Percentiles rank a stretch among this genome's conserved stretches.
Evolutionary conservation across 2,797 vertebrate genomes (phyloP).

Genomic region (Buceros bicornis): DNA sequence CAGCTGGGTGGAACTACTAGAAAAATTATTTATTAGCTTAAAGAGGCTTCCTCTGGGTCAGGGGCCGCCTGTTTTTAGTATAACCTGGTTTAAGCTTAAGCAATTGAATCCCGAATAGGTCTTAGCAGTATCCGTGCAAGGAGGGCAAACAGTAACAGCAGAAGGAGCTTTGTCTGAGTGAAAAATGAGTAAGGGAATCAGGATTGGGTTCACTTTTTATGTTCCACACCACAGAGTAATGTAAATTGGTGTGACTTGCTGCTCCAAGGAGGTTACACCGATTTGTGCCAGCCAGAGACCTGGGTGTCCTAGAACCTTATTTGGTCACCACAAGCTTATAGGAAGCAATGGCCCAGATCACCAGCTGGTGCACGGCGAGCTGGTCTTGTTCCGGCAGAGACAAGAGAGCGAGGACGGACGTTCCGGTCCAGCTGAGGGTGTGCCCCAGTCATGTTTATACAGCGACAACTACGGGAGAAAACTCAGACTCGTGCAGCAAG

Average conservation of each 20-base stretch:
- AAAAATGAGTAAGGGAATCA: not conserved
- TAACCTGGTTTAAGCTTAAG: not conserved
- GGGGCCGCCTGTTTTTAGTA: not conserved
- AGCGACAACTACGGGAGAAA: not conserved
- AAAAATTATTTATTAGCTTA: not conserved
- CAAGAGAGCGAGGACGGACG: not conserved
- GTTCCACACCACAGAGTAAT: rapidly evolving
- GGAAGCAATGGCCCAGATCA: not conserved
- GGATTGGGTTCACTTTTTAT: not conserved
- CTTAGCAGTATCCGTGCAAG: not conserved
- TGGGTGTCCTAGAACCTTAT: not conserved
- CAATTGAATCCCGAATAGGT: not conserved
- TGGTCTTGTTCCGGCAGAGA: not conserved
- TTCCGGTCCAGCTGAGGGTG: not conserved
- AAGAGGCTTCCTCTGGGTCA: not conserved
- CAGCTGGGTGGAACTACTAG: not conserved
- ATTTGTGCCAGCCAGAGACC: not conserved
- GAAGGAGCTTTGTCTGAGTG: not conserved
- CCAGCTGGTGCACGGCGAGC: not conserved
- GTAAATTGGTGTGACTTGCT: rapidly evolving
- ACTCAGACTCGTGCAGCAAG: not conserved
- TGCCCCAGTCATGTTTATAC: rapidly evolving
- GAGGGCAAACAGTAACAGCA: not conserved
- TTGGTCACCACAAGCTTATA: not conserved
- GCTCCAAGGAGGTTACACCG: rapidly evolving